phyloP scores from a whole-genome alignment of 2,113 vertebrate species.

The Urocitellus parryii region DNA sequence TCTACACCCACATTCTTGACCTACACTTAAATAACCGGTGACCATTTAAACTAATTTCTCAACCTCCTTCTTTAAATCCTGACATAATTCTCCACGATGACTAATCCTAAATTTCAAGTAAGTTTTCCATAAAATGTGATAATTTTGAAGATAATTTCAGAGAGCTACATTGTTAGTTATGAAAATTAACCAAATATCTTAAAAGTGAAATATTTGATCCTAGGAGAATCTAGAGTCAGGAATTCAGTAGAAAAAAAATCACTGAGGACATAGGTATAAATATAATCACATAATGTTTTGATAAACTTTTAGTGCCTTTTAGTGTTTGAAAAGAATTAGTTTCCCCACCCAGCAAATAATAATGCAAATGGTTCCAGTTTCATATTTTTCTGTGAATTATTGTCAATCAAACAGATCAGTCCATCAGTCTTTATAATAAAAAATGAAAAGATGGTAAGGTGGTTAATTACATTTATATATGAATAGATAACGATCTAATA shows the following conservation, averaged over 20 bases:
- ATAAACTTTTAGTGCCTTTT: constrained; percentile 79
- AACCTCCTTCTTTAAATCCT: background rate
- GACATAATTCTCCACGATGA: background rate
- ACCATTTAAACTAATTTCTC: background rate
- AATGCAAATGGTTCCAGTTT: constrained; percentile 83
- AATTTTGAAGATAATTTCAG: background rate
- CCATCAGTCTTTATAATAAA: constrained; percentile 39
- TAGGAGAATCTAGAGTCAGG: constrained; percentile 65
- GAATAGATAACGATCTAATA: background rate
- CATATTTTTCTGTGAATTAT: constrained; percentile 84
- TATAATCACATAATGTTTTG: constrained; percentile 81
- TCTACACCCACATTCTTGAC: background rate
- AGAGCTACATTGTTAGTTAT: constrained; percentile 25
- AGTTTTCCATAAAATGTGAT: constrained; percentile 8
- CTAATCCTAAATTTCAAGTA: background rate
- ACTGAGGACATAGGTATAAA: constrained; percentile 79
- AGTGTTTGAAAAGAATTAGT: constrained; percentile 80
- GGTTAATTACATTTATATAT: constrained; percentile 41
- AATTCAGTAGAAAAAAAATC: constrained; percentile 77
- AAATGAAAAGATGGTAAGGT: constrained; percentile 44
- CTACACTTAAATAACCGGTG: background rate
- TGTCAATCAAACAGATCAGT: constrained; percentile 79
- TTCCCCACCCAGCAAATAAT: constrained; percentile 61
- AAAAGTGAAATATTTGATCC: constrained; percentile 17
- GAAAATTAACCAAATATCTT: constrained; percentile 59